Evolutionary conservation across 2,797 vertebrate species (phyloP), one percentile per base, ranked within the genome.

Genomic region (Diglossa cyanea): DNA sequence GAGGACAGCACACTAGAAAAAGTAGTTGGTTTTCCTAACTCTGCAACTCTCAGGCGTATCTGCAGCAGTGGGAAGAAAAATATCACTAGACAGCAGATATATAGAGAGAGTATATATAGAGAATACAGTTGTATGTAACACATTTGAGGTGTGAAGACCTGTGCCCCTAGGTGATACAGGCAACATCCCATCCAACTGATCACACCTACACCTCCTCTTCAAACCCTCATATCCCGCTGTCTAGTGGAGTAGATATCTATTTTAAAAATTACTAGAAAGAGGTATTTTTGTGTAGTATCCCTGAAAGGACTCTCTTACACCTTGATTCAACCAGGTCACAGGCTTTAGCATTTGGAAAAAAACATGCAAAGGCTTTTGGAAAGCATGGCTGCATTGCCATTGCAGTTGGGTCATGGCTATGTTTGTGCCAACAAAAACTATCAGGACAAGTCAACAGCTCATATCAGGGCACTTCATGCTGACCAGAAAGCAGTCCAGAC

Each of bases 351-450:
- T 55, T 70, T 30, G 31, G 33, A 82, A 93, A 91, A 40, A 82
- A 30, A 33, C 26, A 92, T 37, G 24, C 77, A 87, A 65, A 39
- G 44, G 51, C 66, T 93, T 66, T 13, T 26, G 20, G 70, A 90
- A 90, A 84, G 65, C 60, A 66, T 1, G 1, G 51, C 48, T 2
- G 0, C 54, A 24, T 66, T 44, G 73, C 44, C 83, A 47, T 10
- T 58, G 50, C 58, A 78, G 47, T 70, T 85, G 86, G 74, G 77
- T 89, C 25, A 19, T 28, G 35, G 67, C 44, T 62, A 4, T 3
- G 18, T 78, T 88, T 90, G 33, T 86, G 90, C 86, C 92, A 88
- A 73, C 50, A 90, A 75, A 90, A 95, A 79, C 76, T 61, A 79
- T 35, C 15, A 70, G 62, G 31, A 80, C 66, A 65, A 88, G 83